Evolutionary conservation across 2,888 invertebrate genomes (phyloP), one percentile per base, ranked within the genome.

Genomic region (Parnassius mnemosyne): DNA sequence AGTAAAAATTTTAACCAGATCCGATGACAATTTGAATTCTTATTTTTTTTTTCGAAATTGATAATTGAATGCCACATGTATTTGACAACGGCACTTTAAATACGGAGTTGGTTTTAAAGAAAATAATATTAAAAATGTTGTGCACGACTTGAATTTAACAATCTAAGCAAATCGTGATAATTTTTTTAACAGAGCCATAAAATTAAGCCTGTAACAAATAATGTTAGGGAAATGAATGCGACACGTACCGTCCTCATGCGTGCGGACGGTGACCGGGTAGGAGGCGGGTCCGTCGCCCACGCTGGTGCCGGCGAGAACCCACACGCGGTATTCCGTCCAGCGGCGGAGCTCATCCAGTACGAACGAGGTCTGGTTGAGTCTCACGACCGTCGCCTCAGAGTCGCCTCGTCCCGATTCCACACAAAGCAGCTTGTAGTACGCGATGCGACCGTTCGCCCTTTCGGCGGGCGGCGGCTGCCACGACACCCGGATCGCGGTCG

Each of bases 181-280:
- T 5, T 34, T 20, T 20, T 34, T 34, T 34, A 34, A 34, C 34
- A 34, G 34, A 34, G 68, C 74, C 79, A 78, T 68, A 80, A 79
- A 76, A 80, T 78, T 75, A 81, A 80, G 79, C 76, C 57, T 3
- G 51, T n/a, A 46, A n/a, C 43, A 52, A 5, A 12, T 3, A 34
- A 20, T 12, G 44, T 55, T 11, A 55, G n/a, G 12, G 3, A 25
- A 57, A 43, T 54, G 58, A 49, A 13, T 44, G 10, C 61, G 86
- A 86, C 84, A 96, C 98, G 95, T 98, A 99, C 99, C 99, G 95
- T 98, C 98, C 96, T 99, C 99, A 85, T 97, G 97, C 73, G 99
- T 99, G 93, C 96, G 96, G 78, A 98, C 96, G 79, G 95, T 94
- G 93, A 98, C 95, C 69, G 97, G 97, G 89, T 95, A 96, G 75